Base-by-base conservation (phyloP, 2,888 invertebrate genomes). In the Muscina levida region DNA sequence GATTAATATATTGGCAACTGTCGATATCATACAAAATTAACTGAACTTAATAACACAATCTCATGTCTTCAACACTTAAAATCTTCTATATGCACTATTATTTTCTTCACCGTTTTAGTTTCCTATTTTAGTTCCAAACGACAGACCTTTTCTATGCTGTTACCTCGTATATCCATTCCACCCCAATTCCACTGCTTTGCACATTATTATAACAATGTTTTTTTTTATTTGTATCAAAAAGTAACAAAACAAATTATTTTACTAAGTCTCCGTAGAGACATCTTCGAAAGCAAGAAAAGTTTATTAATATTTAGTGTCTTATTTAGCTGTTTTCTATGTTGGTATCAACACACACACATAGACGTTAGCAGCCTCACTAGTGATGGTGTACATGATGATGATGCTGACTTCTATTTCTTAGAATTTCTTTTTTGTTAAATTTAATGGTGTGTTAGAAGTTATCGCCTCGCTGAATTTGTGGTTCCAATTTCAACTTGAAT, bases 361-460 rank as follows among this genome's bases (percentile, higher is more conserved):
- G n/a, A n/a, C n/a, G n/a, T n/a, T n/a, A n/a, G n/a, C n/a, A n/a
- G n/a, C n/a, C n/a, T n/a, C n/a, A n/a, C n/a, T n/a, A n/a, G n/a
- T n/a, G n/a, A n/a, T n/a, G n/a, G n/a, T n/a, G n/a, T n/a, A 42
- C 31, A 31, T 31, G 62, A 62, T 62, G 11, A 62, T 22, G 62
- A 42, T 62, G 31, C 3, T 31, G 62, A 62, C 42, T 3, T 39
- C n/a, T 22, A 42, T 62, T 62, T 62, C 62, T 19, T 37, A 62
- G n/a, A n/a, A n/a, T n/a, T n/a, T n/a, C n/a, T n/a, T n/a, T n/a
- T n/a, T n/a, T n/a, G n/a, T 37, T 62, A 39, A 37, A 62, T 62
- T 62, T 62, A 62, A 62, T 62, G 62, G 62, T 62, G 62, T 62
- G 62, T 62, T 62, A 22, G 62, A 62, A 39, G 39, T 62, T 62